A percentile compares a stretch with the other conserved stretches of the same genome.
Conservation (phyloP, 2,113 vertebrate genomes). For the Carettochelys insculpta region DNA sequence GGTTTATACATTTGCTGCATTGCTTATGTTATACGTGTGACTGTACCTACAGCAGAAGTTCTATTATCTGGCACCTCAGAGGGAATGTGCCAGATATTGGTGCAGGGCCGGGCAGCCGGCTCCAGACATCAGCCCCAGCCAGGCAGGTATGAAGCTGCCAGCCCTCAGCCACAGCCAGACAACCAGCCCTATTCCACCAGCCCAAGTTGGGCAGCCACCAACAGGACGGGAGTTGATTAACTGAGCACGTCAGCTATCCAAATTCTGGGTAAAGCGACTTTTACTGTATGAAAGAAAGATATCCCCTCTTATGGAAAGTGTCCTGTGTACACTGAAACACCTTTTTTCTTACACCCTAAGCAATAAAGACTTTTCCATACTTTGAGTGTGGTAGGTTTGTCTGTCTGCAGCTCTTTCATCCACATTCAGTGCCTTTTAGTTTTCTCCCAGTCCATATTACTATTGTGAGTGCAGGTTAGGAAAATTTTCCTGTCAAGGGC, state of each 20-base stretch:
- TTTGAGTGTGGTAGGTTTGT: not conserved
- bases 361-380: not conserved
- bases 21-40: not conserved
- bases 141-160: too few species aligned
- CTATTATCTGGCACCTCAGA: too few species aligned
- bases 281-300: not conserved
- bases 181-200: too few species aligned
- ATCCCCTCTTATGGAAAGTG: not conserved
- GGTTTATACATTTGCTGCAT: not conserved
- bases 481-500: slow-evolving; percentile 49
- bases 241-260: too few species aligned
- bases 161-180: too few species aligned
- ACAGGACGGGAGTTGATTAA: too few species aligned
- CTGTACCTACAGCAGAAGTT: not conserved
- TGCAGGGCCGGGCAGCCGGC: too few species aligned
- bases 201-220: too few species aligned
- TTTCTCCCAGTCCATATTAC: not conserved
- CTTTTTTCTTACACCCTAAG: not conserved
- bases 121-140: too few species aligned
- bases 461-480: slow-evolving; percentile 50
- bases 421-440: not conserved
- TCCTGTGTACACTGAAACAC: not conserved
- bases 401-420: not conserved
- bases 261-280: too few species aligned
- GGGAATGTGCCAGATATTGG: too few species aligned